A percentile compares a stretch with the other conserved stretches of the same genome.
Conservation (phyloP, 2,797 vertebrate genomes). For the Erpetoichthys calabaricus region DNA sequence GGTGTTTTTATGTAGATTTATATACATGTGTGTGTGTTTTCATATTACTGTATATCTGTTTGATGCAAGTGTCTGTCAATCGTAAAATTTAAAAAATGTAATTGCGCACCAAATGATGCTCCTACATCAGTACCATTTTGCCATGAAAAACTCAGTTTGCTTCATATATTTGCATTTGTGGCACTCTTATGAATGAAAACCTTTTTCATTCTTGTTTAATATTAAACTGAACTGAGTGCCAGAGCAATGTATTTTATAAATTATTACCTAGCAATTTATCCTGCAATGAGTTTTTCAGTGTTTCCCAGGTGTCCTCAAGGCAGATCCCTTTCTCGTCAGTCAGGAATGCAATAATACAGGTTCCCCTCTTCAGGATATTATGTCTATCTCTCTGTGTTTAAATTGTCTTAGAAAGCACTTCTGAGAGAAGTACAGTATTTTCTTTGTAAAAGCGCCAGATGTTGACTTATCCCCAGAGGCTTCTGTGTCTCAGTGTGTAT, state of each 20-base stretch:
- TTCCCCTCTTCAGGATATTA: slow-evolving; percentile 77
- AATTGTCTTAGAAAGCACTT: slow-evolving; percentile 63
- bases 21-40: too few species aligned
- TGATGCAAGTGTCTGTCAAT: too few species aligned
- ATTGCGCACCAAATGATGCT: too few species aligned
- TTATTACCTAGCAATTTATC: slow-evolving; percentile 10
- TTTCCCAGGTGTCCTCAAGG: slow-evolving; percentile 43
- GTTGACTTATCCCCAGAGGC: slow-evolving; percentile 56
- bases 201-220: not conserved
- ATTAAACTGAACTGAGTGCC: not conserved
- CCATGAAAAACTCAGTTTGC: too few species aligned
- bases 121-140: too few species aligned
- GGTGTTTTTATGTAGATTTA: too few species aligned
- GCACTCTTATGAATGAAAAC: not conserved
- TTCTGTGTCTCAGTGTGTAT: slow-evolving; percentile 36
- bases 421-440: slow-evolving; percentile 62
- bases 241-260: slow-evolving; percentile 21
- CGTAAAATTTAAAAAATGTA: too few species aligned
- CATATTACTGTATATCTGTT: too few species aligned
- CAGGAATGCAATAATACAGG: slow-evolving; percentile 74
- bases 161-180: too few species aligned
- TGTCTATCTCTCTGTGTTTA: slow-evolving; percentile 68
- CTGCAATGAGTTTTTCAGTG: slow-evolving; percentile 12
- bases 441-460: slow-evolving; percentile 64
- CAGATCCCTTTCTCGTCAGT: slow-evolving; percentile 50